Evolutionary conservation across 2,888 invertebrate species (phyloP).

Genomic region (Dicycla oo): DNA sequence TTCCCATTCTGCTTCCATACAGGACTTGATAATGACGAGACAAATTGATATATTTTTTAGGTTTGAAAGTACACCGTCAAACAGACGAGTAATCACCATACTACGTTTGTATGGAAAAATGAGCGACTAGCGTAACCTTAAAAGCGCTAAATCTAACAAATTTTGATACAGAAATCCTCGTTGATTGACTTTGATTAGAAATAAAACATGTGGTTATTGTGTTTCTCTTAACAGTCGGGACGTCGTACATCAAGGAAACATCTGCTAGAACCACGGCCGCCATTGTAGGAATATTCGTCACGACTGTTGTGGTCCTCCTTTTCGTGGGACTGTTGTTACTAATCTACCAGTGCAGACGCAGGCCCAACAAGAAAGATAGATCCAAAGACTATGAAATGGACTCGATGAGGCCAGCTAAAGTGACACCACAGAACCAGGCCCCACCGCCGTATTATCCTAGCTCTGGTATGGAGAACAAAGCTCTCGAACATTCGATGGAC

Average conservation of each 20-base stretch:
- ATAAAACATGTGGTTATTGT: background rate
- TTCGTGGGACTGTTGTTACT: slow-evolving; percentile 94
- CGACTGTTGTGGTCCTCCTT: slow-evolving; percentile 92
- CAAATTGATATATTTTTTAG: no score
- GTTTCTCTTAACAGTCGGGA: slow-evolving; percentile 91
- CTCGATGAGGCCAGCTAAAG: slow-evolving; percentile 95
- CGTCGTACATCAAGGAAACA: slow-evolving; percentile 95
- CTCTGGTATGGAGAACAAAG: slow-evolving; percentile 97
- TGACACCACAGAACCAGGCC: slow-evolving; percentile 96
- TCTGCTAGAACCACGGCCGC: slow-evolving; percentile 94
- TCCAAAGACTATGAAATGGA: slow-evolving; percentile 98
- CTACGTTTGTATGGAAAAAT: no score
- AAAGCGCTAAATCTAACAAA: slow-evolving; percentile 5
- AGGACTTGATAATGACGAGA: no score
- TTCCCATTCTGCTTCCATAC: no score
- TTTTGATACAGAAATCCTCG: background rate
- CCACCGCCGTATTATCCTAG: slow-evolving; percentile 97
- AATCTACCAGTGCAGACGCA: slow-evolving; percentile 96
- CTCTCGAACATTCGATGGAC: slow-evolving; percentile 97
- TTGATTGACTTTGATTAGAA: background rate
- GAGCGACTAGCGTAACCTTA: no score
- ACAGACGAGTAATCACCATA: no score
- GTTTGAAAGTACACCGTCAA: no score
- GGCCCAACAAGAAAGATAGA: slow-evolving; percentile 95
- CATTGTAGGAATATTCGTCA: slow-evolving; percentile 73